These are phyloP conservation scores for Blastomussa wellsi DNA, from an alignment of 92 coral and sea anemone species.

Conservation along the genomic window DNA sequence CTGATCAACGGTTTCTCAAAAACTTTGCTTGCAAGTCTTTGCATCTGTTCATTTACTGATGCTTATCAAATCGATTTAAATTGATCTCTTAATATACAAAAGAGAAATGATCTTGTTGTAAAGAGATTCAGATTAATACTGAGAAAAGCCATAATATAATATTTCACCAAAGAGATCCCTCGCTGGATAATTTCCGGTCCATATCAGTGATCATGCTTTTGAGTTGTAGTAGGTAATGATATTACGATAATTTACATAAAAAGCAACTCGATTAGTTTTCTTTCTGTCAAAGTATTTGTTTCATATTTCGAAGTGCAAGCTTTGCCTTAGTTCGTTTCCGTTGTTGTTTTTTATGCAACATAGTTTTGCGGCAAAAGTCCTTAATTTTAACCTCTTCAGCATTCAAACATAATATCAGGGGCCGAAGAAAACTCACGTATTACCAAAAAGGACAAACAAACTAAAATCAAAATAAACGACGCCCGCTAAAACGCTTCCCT, in stretches of 20 bases:
- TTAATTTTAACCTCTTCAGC: not conserved
- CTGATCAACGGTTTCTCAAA: not conserved
- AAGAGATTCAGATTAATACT: constrained; percentile 1
- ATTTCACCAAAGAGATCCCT: constrained; percentile 1
- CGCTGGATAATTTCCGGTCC: not conserved
- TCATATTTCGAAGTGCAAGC: not conserved
- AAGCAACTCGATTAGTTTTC: not conserved
- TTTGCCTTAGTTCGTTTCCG: not conserved
- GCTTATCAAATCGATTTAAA: not conserved
- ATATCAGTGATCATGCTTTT: constrained; percentile 1
- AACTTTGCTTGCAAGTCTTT: not conserved
- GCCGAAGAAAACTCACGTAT: not conserved
- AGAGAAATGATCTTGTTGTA: not conserved
- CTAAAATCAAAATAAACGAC: not conserved
- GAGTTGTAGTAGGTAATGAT: not conserved
- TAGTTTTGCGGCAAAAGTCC: not conserved
- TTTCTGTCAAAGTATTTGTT: constrained; percentile 10
- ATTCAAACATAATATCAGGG: not conserved
- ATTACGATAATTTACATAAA: not conserved
- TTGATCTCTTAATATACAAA: constrained; percentile 8
- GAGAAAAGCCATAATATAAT: not conserved
- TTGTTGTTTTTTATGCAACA: not conserved
- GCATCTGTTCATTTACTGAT: constrained; percentile 6
- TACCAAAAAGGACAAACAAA: not conserved
- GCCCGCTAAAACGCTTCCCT: not conserved